These are phyloP conservation scores for Orchesella cincta DNA, from an alignment of 1,140 invertebrate genomes.

Conservation along the genomic window DNA sequence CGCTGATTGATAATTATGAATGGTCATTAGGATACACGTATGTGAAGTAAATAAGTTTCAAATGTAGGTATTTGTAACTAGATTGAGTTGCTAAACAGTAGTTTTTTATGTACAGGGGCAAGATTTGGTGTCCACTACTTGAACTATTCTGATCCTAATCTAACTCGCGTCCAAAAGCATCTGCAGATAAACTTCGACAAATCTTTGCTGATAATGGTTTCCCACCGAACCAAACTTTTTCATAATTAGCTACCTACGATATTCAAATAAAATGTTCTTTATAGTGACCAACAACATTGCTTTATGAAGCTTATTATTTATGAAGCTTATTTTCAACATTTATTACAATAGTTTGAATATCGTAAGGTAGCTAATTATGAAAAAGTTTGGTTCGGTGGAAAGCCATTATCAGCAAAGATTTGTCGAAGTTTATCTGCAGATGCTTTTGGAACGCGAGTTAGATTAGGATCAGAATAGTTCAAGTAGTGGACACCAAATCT, in stretches of 20 bases:
- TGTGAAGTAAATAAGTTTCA: background rate
- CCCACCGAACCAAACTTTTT: no score
- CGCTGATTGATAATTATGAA: slow-evolving; percentile 37
- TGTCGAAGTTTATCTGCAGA: slow-evolving; percentile 18
- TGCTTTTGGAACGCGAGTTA: slow-evolving; percentile 29
- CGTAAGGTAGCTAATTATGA: no score
- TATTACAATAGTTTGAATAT: no score
- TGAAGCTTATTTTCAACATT: no score
- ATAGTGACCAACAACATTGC: no score
- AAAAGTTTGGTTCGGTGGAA: no score
- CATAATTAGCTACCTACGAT: no score
- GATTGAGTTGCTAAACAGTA: slow-evolving; percentile 13
- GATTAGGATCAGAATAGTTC: slow-evolving; percentile 41
- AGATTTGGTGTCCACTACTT: slow-evolving; percentile 49
- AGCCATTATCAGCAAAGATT: slow-evolving; percentile 32
- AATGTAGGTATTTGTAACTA: no score
- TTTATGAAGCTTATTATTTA: no score
- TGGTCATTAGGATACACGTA: slow-evolving; percentile 17
- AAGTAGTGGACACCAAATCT: slow-evolving; percentile 48
- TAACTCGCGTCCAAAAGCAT: slow-evolving; percentile 36
- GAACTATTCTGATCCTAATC: slow-evolving; percentile 43
- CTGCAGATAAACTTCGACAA: slow-evolving; percentile 18
- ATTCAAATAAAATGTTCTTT: no score
- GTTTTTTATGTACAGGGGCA: slow-evolving; percentile 29
- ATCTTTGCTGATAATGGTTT: slow-evolving; percentile 38